A percentile compares a stretch with the other conserved stretches of the same genome.
phyloP scores from a whole-genome alignment of 2,113 vertebrate genomes.

The Vidua macroura region DNA sequence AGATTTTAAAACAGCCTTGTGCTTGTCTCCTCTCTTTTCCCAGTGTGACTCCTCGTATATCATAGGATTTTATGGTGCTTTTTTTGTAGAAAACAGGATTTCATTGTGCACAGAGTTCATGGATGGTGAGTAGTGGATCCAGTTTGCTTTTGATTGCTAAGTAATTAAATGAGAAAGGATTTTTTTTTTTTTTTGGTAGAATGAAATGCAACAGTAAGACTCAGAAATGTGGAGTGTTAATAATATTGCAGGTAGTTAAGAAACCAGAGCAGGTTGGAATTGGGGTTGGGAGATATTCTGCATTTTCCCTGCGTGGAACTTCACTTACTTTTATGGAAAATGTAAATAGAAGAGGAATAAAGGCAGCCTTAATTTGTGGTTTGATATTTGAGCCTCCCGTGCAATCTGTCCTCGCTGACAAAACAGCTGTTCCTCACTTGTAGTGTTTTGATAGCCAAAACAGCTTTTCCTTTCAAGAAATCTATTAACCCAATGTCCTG shows the following conservation, averaged over 20 bases:
- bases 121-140: slow-evolving; percentile 87
- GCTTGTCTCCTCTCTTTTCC: slow-evolving; percentile 58
- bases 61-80: slow-evolving; percentile 99
- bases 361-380: slow-evolving; percentile 56
- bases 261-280: not conserved
- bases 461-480: slow-evolving; percentile 74
- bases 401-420: slow-evolving; percentile 73
- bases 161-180: not conserved
- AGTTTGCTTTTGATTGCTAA: not conserved
- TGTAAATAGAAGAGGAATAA: slow-evolving; percentile 76
- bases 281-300: not conserved
- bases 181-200: not conserved
- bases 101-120: slow-evolving; percentile 99
- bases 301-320: slow-evolving; percentile 47
- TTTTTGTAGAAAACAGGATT: slow-evolving; percentile 99
- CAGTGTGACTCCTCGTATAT: slow-evolving; percentile 98
- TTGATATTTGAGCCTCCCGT: slow-evolving; percentile 68
- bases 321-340: slow-evolving; percentile 73
- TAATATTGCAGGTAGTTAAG: not conserved
- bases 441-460: slow-evolving; percentile 71
- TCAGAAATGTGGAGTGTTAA: not conserved
- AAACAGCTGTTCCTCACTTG: slow-evolving; percentile 76
- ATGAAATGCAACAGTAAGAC: not conserved
- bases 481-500: slow-evolving; percentile 76
- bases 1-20: not conserved